Evolutionary conservation across 2,888 invertebrate genomes (phyloP).

Genomic region (Clivina fossor): DNA sequence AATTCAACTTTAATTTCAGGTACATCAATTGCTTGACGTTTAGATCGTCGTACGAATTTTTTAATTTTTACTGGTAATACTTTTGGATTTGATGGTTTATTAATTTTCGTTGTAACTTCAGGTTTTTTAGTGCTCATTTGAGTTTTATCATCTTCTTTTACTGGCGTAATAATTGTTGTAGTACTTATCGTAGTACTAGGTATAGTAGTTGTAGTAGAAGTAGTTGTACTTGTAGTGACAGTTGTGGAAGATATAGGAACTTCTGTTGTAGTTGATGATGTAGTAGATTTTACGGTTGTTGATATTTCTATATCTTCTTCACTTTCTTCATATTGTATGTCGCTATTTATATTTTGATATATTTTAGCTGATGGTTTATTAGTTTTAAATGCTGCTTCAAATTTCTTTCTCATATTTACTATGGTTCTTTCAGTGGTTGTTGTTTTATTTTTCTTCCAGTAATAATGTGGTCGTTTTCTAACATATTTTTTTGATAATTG

Average conservation of each 20-base stretch:
- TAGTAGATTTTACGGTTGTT: constrained; percentile 34
- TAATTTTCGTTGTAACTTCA: constrained; percentile 13
- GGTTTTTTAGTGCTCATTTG: constrained; percentile 2
- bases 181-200: constrained; percentile 25
- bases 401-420: not conserved
- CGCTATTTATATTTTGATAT: constrained; percentile 4
- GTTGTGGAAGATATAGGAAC: constrained; percentile 36
- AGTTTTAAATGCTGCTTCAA: constrained; percentile 19
- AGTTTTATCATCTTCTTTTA: constrained; percentile 5
- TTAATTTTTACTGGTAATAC: constrained; percentile 1
- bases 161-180: constrained; percentile 3
- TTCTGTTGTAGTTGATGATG: constrained; percentile 36
- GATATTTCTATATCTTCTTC: not conserved
- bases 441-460: constrained; percentile 38
- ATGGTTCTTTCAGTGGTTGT: constrained; percentile 7
- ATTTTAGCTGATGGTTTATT: constrained; percentile 14
- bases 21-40: constrained; percentile 42
- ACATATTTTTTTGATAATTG: constrained; percentile 35
- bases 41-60: constrained; percentile 31
- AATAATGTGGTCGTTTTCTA: constrained; percentile 37
- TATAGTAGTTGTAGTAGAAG: constrained; percentile 23
- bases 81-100: constrained; percentile 21
- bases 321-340: constrained; percentile 9
- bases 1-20: constrained; percentile 44
- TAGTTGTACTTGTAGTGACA: constrained; percentile 11